A percentile compares a stretch with the other conserved stretches of the same genome.
Evolutionary conservation across 2,113 vertebrate species (phyloP).

Genomic region (Pelodiscus sinensis): DNA sequence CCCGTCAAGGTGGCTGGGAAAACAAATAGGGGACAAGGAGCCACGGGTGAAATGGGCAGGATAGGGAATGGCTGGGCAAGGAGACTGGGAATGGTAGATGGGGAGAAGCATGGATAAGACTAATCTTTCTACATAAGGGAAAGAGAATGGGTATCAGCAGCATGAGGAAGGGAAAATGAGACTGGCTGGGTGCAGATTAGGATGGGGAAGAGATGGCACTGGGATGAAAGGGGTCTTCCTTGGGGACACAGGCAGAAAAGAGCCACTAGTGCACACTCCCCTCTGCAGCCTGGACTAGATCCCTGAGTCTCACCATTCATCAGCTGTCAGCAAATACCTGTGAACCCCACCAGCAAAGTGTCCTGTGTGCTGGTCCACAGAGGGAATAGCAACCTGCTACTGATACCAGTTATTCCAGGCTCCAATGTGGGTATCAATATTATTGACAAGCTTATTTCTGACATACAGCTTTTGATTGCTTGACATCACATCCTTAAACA

Average conservation of each 20-base stretch:
- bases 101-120: neutral
- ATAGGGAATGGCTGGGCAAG: neutral
- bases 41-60: neutral
- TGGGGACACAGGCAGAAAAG: neutral
- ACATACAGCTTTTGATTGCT: neutral
- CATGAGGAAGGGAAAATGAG: neutral
- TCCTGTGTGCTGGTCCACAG: neutral
- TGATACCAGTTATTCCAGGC: neutral
- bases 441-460: neutral
- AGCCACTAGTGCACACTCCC: neutral
- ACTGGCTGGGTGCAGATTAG: too few species aligned
- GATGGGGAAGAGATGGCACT: neutral
- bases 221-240: neutral
- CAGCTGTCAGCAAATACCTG: neutral
- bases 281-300: neutral
- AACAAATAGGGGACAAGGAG: neutral
- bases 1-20: neutral
- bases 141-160: neutral
- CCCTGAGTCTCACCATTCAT: neutral
- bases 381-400: neutral
- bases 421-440: neutral
- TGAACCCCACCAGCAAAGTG: neutral
- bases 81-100: neutral
- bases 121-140: neutral
- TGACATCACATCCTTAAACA: neutral